Evolutionary conservation across 2,797 vertebrate species (phyloP).

Genomic region (Diplodus sargus): DNA sequence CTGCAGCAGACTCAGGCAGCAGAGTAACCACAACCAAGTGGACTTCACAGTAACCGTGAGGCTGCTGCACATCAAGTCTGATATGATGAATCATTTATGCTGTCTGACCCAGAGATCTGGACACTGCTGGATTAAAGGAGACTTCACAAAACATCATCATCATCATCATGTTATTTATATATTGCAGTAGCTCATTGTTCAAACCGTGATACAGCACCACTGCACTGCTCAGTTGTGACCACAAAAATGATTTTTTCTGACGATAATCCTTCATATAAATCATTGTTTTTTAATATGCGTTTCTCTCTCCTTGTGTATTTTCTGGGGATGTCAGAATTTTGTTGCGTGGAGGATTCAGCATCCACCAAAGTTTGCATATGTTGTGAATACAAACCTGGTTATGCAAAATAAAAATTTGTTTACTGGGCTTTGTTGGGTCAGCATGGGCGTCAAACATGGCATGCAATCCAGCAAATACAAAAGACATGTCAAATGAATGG

Average conservation of each 20-base stretch:
- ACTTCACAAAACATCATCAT: neutral
- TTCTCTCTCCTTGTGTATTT: conserved; percentile 8
- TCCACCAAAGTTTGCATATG: neutral
- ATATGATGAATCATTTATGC: conserved; percentile 5
- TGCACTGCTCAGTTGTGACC: neutral
- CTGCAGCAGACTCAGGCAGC: conserved; percentile 49
- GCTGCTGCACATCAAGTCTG: neutral
- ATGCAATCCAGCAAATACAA: neutral
- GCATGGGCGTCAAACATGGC: neutral
- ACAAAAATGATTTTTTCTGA: neutral
- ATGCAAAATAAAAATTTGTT: neutral
- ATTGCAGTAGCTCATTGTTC: neutral
- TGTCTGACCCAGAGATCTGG: neutral
- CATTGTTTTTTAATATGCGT: neutral
- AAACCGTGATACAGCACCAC: neutral
- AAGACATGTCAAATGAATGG: neutral
- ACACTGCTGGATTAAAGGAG: neutral
- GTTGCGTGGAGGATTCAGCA: neutral
- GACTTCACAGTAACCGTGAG: neutral
- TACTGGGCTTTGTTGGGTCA: neutral
- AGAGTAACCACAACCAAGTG: conserved; percentile 14
- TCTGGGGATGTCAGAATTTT: neutral
- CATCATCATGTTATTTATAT: neutral
- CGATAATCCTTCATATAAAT: neutral
- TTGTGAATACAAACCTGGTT: neutral